Evolutionary conservation across 2,888 invertebrate genomes (phyloP).

Genomic region (Dynastes maya): DNA sequence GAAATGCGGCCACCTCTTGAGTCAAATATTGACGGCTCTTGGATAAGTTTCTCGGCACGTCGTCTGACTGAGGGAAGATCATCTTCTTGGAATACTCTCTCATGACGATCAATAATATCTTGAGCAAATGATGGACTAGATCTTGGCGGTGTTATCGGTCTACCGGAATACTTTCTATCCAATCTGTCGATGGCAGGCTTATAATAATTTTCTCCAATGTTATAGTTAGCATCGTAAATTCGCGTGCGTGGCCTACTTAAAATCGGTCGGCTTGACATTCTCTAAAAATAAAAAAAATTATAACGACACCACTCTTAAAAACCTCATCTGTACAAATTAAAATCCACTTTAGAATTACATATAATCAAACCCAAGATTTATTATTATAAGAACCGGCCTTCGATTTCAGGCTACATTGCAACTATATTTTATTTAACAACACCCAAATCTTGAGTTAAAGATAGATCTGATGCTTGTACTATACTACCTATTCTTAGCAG

Average conservation of each 20-base stretch:
- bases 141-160: slow-evolving; percentile 68
- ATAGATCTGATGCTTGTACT: slow-evolving; percentile 59
- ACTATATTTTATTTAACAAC: slow-evolving; percentile 48
- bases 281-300: slow-evolving; percentile 53
- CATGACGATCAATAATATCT: slow-evolving; percentile 68
- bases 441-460: slow-evolving; percentile 58
- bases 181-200: slow-evolving; percentile 83
- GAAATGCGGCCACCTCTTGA: slow-evolving; percentile 75
- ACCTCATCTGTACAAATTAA: slow-evolving; percentile 1
- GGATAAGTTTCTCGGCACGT: slow-evolving; percentile 70
- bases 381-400: slow-evolving; percentile 45
- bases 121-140: slow-evolving; percentile 59
- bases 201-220: slow-evolving; percentile 89
- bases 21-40: slow-evolving; percentile 77
- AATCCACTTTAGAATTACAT: neutral
- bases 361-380: slow-evolving; percentile 35
- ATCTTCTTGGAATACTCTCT: slow-evolving; percentile 72
- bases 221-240: slow-evolving; percentile 90
- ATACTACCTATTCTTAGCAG: slow-evolving; percentile 62
- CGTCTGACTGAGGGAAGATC: slow-evolving; percentile 71
- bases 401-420: slow-evolving; percentile 43
- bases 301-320: slow-evolving; percentile 22
- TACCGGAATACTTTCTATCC: slow-evolving; percentile 79
- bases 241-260: slow-evolving; percentile 81
- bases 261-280: slow-evolving; percentile 66